Percentiles rank a stretch among this genome's conserved stretches.
phyloP scores from a whole-genome alignment of 2,888 invertebrate genomes.

The Drosophila affinis region DNA sequence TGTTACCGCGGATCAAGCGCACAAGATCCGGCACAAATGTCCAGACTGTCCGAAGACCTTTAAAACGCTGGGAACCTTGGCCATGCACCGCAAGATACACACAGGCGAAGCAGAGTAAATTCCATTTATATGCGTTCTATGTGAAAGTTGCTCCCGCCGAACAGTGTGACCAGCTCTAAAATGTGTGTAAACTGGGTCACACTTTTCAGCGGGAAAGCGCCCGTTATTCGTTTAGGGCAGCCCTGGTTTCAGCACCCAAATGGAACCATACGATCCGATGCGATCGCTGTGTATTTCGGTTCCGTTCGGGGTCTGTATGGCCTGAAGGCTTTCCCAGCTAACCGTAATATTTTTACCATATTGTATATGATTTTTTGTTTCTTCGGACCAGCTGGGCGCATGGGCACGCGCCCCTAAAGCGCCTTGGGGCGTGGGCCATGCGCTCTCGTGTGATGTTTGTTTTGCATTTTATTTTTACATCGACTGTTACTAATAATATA shows the following conservation, averaged over 20 bases:
- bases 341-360: slow-evolving; percentile 40
- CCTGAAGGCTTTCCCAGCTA: slow-evolving; percentile 23
- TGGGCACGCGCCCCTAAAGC: slow-evolving; percentile 66
- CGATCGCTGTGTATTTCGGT: not conserved
- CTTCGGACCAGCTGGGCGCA: slow-evolving; percentile 68
- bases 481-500: slow-evolving; percentile 70
- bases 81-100: slow-evolving; percentile 83
- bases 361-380: slow-evolving; percentile 65
- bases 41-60: slow-evolving; percentile 83
- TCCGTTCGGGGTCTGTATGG: slow-evolving; percentile 2
- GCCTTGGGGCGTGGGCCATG: slow-evolving; percentile 67
- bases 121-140: slow-evolving; percentile 56
- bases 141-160: slow-evolving; percentile 19
- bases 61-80: slow-evolving; percentile 82
- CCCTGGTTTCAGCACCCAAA: slow-evolving; percentile 7
- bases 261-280: slow-evolving; percentile 1
- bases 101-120: slow-evolving; percentile 84
- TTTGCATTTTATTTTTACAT: slow-evolving; percentile 46
- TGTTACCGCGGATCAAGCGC: slow-evolving; percentile 68
- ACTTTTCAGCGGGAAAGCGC: slow-evolving; percentile 14
- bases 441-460: slow-evolving; percentile 61
- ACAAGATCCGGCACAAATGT: slow-evolving; percentile 82
- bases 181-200: not conserved
- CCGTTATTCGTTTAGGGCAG: slow-evolving; percentile 18
- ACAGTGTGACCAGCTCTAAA: not conserved